Evolutionary conservation across 2,113 vertebrate species (phyloP), one percentile per base, ranked within the genome.

Genomic region (Toxotes chatareus): DNA sequence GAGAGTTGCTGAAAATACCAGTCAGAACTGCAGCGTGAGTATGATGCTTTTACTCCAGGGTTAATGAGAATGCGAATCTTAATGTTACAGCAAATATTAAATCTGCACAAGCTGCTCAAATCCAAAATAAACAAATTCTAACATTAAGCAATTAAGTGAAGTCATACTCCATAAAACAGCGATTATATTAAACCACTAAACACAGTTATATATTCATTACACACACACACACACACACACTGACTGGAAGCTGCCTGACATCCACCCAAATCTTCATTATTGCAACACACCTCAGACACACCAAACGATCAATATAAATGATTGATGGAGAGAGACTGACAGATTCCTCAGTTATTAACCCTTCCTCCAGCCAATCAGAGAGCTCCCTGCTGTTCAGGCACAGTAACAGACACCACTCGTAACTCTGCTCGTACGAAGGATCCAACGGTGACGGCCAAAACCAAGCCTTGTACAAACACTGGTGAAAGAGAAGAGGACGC

Each of bases 161-260:
- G 73, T 74, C 74, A 79, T 53, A 63, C 9, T 57, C 19, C 64
- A 73, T 63, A 49, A 75, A 74, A 69, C 36, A 81, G 38, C 55
- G 62, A 67, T 76, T 72, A 44, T 40, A 59, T 44, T 23, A 72
- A 82, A 72, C 16, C 64, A 57, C 19, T 60, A 46, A 77, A 64
- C 36, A 49, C 46, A 46, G 64, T n/a, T 49, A 71, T 65, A 56
- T 76, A 55, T 72, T 32, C 47, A 75, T 75, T 60, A 65, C 49
- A 34, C 72, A 68, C 31, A 13, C 17, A 57, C 42, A 47, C 31
- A 66, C 23, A 61, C 31, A 47, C 32, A 40, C 3, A 56, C 40
- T n/a, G 17, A 51, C 62, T 9, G 53, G 13, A 11, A 40, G 34
- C 59, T 70, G 46, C n/a, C 36, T 40, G 8, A 71, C 36, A 31